Evolutionary conservation across 2,888 invertebrate species (phyloP).

Genomic region (Anoplius nigerrimus): DNA sequence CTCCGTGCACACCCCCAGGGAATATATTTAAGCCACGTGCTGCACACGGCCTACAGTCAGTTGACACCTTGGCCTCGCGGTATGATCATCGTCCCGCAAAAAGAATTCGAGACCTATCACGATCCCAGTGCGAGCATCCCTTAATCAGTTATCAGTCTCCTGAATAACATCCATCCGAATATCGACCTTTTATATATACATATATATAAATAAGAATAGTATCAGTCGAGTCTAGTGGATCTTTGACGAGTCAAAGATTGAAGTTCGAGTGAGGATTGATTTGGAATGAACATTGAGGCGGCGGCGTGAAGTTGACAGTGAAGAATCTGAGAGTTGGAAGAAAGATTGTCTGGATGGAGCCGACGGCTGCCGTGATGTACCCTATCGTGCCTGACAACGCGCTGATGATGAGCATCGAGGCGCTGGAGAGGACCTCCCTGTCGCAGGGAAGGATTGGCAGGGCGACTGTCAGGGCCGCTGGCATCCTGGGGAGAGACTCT

Average conservation of each 20-base stretch:
- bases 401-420: conserved; percentile 51
- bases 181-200: too few relatives aligned
- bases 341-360: conserved; percentile 30
- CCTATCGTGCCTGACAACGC: conserved; percentile 50
- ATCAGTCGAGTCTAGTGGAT: too few relatives aligned
- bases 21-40: conserved; percentile 62
- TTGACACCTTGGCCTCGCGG: conserved; percentile 51
- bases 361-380: conserved; percentile 42
- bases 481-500: conserved; percentile 47
- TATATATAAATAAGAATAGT: too few relatives aligned
- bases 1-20: conserved; percentile 41
- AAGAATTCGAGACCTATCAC: background rate
- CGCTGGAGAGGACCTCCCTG: conserved; percentile 40
- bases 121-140: too few relatives aligned
- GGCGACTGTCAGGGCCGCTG: conserved; percentile 60
- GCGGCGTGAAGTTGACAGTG: background rate
- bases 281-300: too few relatives aligned
- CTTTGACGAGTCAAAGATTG: too few relatives aligned
- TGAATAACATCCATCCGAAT: too few relatives aligned
- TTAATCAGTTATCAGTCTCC: too few relatives aligned
- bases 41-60: conserved; percentile 52
- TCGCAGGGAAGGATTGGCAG: conserved; percentile 13
- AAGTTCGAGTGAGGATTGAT: background rate
- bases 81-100: conserved; percentile 18
- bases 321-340: too few relatives aligned